phyloP scores from a whole-genome alignment of 2,797 vertebrate genomes.

The Paramormyrops hopkinsi region DNA sequence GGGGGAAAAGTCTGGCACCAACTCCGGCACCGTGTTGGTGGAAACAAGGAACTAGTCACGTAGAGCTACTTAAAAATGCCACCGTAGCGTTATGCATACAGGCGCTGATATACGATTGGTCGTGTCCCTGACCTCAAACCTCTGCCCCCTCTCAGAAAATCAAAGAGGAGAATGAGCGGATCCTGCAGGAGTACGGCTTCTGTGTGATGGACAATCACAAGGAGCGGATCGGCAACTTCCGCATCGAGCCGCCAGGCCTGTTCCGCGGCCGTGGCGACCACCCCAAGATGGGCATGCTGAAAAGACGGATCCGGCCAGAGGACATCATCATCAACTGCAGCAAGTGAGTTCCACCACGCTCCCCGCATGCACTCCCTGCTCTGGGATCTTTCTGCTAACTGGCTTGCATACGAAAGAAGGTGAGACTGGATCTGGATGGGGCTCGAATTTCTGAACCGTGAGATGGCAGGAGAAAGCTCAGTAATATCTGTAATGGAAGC shows the following conservation, averaged over 20 bases:
- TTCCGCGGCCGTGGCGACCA: constrained; percentile 89
- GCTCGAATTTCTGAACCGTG: not conserved
- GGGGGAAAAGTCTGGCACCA: not conserved
- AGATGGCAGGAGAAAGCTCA: not conserved
- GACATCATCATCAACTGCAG: constrained; percentile 96
- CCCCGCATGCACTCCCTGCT: not conserved
- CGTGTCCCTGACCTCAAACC: not conserved
- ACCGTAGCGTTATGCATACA: not conserved
- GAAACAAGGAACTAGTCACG: not conserved
- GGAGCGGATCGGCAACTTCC: constrained; percentile 90
- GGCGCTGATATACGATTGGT: not conserved
- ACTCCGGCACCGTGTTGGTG: not conserved
- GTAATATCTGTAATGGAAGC: not conserved
- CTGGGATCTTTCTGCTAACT: not conserved
- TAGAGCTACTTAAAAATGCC: not conserved
- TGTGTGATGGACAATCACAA: constrained; percentile 94
- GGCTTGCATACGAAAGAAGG: not conserved
- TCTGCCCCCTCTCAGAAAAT: constrained; percentile 69
- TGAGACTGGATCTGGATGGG: not conserved
- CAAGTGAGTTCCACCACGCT: constrained; percentile 67
- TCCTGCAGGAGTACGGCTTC: constrained; percentile 84
- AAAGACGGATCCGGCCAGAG: constrained; percentile 81
- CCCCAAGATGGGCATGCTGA: constrained; percentile 94
- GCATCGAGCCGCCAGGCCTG: constrained; percentile 86
- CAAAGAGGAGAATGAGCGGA: constrained; percentile 83